phyloP scores from a whole-genome alignment of 2,113 vertebrate genomes.

The Petrocephalus microphthalmus region DNA sequence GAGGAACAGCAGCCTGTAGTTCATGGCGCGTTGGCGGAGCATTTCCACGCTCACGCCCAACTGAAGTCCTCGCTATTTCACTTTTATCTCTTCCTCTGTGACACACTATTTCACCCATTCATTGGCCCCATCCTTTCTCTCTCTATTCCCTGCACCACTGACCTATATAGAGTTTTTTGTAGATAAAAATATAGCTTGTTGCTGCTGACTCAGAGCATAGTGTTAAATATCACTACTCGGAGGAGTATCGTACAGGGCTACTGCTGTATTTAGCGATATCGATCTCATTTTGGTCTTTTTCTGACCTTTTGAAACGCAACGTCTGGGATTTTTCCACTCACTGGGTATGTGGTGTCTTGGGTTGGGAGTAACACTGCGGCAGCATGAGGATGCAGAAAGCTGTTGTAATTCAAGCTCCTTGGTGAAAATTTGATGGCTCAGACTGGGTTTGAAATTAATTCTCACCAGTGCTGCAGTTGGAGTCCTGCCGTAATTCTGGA shows the following conservation, averaged over 20 bases:
- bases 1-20: not conserved
- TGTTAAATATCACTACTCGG: conserved; percentile 23
- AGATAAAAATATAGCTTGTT: not conserved
- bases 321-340: not conserved
- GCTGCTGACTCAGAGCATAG: conserved; percentile 24
- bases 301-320: not conserved
- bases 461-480: not conserved
- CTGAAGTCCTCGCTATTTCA: not conserved
- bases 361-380: not conserved
- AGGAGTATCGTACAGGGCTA: not conserved
- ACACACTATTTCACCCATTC: not conserved
- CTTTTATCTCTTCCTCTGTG: conserved; percentile 3
- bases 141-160: not conserved
- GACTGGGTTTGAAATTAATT: conserved; percentile 47
- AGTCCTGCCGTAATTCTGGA: conserved; percentile 21
- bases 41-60: not conserved
- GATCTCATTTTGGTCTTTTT: conserved; percentile 4
- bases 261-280: conserved; percentile 1
- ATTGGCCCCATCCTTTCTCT: not conserved
- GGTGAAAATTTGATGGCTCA: conserved; percentile 48
- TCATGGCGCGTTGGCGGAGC: not conserved
- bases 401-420: conserved; percentile 42
- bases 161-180: not conserved
- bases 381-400: conserved; percentile 8
- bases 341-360: not conserved